Base-by-base conservation (phyloP, 2,797 vertebrate genomes). In the Sternarchorhynchus goeldii region DNA sequence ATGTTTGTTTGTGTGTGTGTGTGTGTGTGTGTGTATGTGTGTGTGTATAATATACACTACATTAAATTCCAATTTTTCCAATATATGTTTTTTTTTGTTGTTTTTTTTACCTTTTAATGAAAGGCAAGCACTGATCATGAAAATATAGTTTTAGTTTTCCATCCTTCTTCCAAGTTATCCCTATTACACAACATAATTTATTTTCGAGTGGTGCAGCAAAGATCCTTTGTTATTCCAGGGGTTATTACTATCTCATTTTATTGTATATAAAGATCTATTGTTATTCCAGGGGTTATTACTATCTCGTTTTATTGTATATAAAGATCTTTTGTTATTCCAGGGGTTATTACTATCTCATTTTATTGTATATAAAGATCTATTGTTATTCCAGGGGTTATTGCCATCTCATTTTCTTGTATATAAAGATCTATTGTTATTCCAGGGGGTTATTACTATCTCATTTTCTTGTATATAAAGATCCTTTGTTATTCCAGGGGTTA, bases 61-160 rank as follows among this genome's bases (percentile, higher is more conserved):
- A 25, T 25, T 25, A 25, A 25, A 25, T 25, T n/a, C n/a, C n/a
- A n/a, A n/a, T n/a, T n/a, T n/a, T n/a, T n/a, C n/a, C n/a, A n/a
- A n/a, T n/a, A n/a, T n/a, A n/a, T n/a, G n/a, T n/a, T n/a, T 25
- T 25, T 25, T 25, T 25, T 64, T 60, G 63, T 20, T 36, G 69
- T 76, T 72, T 31, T 45, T 8, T 2, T 57, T 55, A 32, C 45
- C 32, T 53, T 75, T 75, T 86, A 56, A 81, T 81, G 66, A 87
- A 85, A 83, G 75, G 83, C 64, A 81, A 83, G 74, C 77, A 77
- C 29, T 75, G 77, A 25, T 75, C 78, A 75, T 63, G 34, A 25
- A 82, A 83, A 86, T 83, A 31, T 82, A 84, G 65, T 84, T 81
- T 84, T 73, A 77, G 68, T 75, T 68, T 76, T 77, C 50, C 63